Evolutionary conservation across 2,113 vertebrate species (phyloP), one percentile per base, ranked within the genome.

Genomic region (Eptesicus fuscus): DNA sequence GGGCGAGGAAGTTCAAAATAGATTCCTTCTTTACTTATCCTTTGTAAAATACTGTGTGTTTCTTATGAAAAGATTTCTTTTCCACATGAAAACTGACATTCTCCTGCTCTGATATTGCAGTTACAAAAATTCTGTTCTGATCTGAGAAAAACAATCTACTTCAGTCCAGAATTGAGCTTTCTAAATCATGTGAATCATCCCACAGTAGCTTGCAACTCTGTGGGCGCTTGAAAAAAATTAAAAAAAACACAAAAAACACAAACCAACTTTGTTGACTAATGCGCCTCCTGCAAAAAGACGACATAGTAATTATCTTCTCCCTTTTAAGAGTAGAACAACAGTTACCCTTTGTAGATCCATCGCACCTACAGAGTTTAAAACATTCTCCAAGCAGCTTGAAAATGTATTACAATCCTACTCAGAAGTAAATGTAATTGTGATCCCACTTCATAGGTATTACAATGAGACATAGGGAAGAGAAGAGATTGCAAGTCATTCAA

Each of bases 241-340:
- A 44, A 70, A 40, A 30, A n/a, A 63, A 42, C 47, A 40, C 32
- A 35, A 77, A 69, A 78, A 30, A 87, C 51, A 53, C 28, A 32
- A 30, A 63, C 65, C 35, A 88, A 79, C 37, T 84, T 90, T 95
- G 96, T 97, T 98, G 94, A 97, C 95, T 97, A 97, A 98, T 83
- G 85, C 78, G 87, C 59, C 85, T 94, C 51, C 83, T 94, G 82
- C 83, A 93, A 93, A 94, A 59, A 88, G 88, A 96, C 42, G 79
- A 91, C 83, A 91, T 93, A 96, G 95, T 96, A 97, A 97, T 97
- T 97, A 97, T 96, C 96, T 95, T 95, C 89, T 94, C 96, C 67
- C 40, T 94, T 97, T 96, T 87, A 93, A 96, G 96, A 96, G 69
- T 69, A 83, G 83, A 95, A 96, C 78, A 92, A 93, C 49, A 25